Evolutionary conservation across 2,113 vertebrate species (phyloP).

Genomic region (Siniperca knerii): DNA sequence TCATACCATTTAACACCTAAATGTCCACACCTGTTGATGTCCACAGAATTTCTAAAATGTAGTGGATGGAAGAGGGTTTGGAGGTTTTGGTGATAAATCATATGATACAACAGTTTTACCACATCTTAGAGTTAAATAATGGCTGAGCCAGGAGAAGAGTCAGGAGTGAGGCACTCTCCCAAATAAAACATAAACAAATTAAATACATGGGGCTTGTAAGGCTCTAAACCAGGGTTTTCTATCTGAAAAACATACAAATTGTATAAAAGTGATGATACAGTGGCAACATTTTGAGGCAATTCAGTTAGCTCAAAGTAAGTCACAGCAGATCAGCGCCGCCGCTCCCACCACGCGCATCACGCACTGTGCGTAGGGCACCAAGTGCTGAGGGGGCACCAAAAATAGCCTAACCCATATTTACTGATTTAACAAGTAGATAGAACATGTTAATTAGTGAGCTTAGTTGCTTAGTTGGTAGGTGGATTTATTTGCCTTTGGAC

Average conservation of each 20-base stretch:
- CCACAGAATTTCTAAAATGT: not conserved
- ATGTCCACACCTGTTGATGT: not conserved
- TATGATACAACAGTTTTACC: not conserved
- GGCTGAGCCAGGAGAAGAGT: not conserved
- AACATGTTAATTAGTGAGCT: not conserved
- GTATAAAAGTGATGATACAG: not conserved
- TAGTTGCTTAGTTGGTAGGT: not conserved
- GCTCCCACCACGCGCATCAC: too few relatives aligned
- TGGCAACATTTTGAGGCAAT: constrained; percentile 8
- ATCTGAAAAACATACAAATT: not conserved
- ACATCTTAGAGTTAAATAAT: not conserved
- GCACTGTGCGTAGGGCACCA: too few relatives aligned
- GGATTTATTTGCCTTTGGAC: not conserved
- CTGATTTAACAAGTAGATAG: not conserved
- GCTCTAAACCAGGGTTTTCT: not conserved
- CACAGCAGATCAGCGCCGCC: not conserved
- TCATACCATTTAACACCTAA: not conserved
- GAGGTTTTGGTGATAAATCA: not conserved
- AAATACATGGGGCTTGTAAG: not conserved
- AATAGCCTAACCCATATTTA: not conserved
- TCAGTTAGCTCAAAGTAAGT: not conserved
- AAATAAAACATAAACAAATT: not conserved
- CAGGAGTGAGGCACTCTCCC: not conserved
- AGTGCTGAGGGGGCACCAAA: too few relatives aligned
- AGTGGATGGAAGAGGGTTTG: not conserved